phyloP scores from a whole-genome alignment of 2,888 invertebrate species.

The Patella caerulea region DNA sequence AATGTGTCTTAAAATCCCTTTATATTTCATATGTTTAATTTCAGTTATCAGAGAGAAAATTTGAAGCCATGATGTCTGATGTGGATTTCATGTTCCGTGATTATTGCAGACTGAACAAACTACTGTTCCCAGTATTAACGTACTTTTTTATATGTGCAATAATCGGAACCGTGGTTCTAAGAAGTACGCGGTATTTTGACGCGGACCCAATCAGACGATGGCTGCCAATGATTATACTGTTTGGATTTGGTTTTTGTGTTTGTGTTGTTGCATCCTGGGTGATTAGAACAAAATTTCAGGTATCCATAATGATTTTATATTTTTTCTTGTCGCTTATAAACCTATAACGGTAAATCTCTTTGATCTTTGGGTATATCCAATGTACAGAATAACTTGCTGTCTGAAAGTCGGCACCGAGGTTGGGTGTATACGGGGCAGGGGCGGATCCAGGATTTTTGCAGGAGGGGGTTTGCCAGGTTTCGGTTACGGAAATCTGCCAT shows the following conservation, averaged over 20 bases:
- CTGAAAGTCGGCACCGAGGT: too few species aligned
- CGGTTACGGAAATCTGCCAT: too few species aligned
- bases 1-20: too few species aligned
- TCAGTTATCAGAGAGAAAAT: background rate
- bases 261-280: background rate
- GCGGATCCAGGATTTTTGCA: too few species aligned
- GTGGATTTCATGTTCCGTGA: background rate
- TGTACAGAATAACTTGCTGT: too few species aligned
- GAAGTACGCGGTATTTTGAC: background rate
- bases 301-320: background rate
- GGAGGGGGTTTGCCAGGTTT: too few species aligned
- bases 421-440: too few species aligned
- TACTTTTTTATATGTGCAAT: background rate
- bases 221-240: background rate
- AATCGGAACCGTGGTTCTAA: background rate
- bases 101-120: background rate
- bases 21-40: background rate
- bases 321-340: too few species aligned
- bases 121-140: background rate
- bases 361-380: too few species aligned
- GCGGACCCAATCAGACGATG: background rate
- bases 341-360: too few species aligned
- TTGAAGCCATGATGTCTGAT: background rate
- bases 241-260: background rate
- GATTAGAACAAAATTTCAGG: background rate